Evolutionary conservation across 2,888 invertebrate genomes (phyloP), one percentile per base, ranked within the genome.

Genomic region (Lasius platythorax): DNA sequence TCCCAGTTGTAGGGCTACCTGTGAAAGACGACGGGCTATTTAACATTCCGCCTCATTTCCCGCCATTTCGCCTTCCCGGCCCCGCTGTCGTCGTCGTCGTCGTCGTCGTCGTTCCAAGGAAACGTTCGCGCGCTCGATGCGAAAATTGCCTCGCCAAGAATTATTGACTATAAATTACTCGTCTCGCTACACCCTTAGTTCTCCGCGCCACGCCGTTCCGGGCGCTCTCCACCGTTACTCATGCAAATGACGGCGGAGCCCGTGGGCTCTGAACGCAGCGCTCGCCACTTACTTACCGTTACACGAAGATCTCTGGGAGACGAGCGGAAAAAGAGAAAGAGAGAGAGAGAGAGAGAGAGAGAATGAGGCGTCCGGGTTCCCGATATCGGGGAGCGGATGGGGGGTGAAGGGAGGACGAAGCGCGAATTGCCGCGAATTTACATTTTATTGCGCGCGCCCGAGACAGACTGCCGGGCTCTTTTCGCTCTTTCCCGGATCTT

Each of bases 131-230:
- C 91, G 90, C 91, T 90, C 91, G 91, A 92, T 92, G 93, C 89
- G 93, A 93, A 93, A 93, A 93, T 93, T 93, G 92, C 93, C 90
- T 89, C 86, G 90, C 87, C 88, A 92, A 93, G 92, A 93, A 93
- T 93, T 93, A 93, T 93, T 91, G 93, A 92, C 93, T 92, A 93
- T 93, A 93, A 93, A 93, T 93, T 93, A 92, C 92, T 90, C 91
- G 90, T 89, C 87, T 88, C 87, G 87, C 89, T 85, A 89, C 88
- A 50, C 89, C 90, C 75, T 75, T 87, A 87, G 86, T 86, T 23
- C 78, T 86, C 86, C 84, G 85, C 85, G 89, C 85, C 61, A 40
- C 46, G 5, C 53, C 58, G 78, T 79, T 79, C 70, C 70, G 28
- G 70, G 58, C 70, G 79, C 70, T 70, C 79, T 88, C 83, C 90